Evolutionary conservation across 2,113 vertebrate genomes (phyloP).

Genomic region (Lanius collurio): DNA sequence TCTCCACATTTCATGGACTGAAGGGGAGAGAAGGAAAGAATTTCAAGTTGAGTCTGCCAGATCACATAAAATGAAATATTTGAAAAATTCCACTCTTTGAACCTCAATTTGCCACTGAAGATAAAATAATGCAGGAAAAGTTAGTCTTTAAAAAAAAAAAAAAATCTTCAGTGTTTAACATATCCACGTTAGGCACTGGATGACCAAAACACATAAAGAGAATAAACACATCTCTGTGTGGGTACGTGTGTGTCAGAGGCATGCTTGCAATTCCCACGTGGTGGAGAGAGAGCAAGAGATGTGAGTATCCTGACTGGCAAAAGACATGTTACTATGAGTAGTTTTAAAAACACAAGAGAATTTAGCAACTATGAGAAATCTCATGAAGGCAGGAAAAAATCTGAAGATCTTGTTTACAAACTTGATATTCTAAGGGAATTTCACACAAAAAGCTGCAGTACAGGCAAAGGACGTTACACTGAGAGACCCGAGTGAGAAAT

Average conservation of each 20-base stretch:
- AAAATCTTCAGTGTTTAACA: background rate
- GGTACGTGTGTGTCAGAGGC: background rate
- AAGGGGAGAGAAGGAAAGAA: background rate
- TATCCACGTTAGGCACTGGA: background rate
- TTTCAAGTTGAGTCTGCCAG: background rate
- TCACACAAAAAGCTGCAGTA: background rate
- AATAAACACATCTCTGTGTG: background rate
- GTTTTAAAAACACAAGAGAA: background rate
- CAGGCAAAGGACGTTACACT: background rate
- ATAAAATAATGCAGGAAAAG: background rate
- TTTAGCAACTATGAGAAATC: background rate
- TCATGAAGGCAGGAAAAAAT: background rate
- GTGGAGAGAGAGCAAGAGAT: background rate
- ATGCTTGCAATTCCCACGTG: background rate
- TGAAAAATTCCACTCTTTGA: background rate
- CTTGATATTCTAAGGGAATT: background rate
- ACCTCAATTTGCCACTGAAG: background rate
- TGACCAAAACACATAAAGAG: background rate
- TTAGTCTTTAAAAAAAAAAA: background rate
- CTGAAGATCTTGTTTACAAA: background rate
- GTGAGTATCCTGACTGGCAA: background rate
- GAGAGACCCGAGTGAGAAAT: background rate
- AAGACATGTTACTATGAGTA: background rate
- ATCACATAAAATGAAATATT: background rate
- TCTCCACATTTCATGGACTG: background rate